These are phyloP conservation scores for Triplophysa siluroides DNA, from an alignment of 2,113 vertebrate genomes.

Conservation along the genomic window DNA sequence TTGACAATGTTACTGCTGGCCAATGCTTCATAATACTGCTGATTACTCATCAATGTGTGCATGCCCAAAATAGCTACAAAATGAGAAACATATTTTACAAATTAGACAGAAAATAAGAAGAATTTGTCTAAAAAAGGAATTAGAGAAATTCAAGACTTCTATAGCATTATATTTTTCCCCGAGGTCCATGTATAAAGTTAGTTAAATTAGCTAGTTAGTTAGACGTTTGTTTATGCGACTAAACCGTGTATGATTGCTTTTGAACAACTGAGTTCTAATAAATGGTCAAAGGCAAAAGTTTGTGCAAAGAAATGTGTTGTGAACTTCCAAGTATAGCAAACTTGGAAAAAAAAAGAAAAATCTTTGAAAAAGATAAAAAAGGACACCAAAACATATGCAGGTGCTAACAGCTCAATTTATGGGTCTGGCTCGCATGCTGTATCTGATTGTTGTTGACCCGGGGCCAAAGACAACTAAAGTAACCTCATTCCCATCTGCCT, in stretches of 20 bases:
- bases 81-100: conserved; percentile 40
- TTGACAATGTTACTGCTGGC: conserved; percentile 97
- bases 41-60: conserved; percentile 99
- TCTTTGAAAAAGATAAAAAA: conserved; percentile 15
- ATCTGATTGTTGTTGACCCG: conserved; percentile 7
- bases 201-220: too few species aligned
- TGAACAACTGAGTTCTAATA: too few species aligned
- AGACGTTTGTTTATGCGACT: too few species aligned
- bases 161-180: too few species aligned
- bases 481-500: conserved; percentile 14
- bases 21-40: conserved; percentile 97
- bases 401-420: conserved; percentile 20
- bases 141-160: neutral
- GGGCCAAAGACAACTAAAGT: conserved; percentile 36
- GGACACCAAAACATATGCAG: neutral
- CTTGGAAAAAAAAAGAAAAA: too few species aligned
- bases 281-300: too few species aligned
- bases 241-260: too few species aligned
- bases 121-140: neutral
- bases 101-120: conserved; percentile 15
- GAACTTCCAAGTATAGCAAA: too few species aligned
- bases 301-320: too few species aligned
- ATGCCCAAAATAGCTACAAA: conserved; percentile 93
- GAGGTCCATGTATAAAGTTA: too few species aligned
- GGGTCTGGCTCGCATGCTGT: neutral